phyloP scores from a whole-genome alignment of 2,888 invertebrate species.

The Spisula subtruncata region DNA sequence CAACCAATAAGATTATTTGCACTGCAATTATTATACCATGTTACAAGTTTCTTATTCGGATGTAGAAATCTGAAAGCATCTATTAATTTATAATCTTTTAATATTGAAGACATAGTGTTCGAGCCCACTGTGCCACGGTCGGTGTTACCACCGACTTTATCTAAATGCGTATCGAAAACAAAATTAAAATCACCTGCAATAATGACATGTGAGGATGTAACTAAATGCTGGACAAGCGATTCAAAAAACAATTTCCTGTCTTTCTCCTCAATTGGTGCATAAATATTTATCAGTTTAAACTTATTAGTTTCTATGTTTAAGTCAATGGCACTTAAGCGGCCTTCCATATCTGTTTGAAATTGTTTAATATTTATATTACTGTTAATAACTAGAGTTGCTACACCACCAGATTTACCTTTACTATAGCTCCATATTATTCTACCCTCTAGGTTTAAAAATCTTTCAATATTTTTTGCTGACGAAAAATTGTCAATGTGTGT shows the following conservation, averaged over 20 bases:
- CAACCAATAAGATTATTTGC: conserved; percentile 15
- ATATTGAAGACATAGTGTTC: background rate
- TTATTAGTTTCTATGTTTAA: background rate
- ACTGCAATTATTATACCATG: background rate
- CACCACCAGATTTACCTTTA: background rate
- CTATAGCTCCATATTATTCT: conserved; percentile 50
- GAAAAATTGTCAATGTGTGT: conserved; percentile 33
- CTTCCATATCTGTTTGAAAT: conserved; percentile 45
- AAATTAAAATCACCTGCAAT: conserved; percentile 40
- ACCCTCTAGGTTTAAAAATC: conserved; percentile 9
- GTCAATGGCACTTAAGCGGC: conserved; percentile 37
- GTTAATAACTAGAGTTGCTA: conserved; percentile 44
- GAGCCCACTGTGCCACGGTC: background rate
- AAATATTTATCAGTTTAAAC: background rate
- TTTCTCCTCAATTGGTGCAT: background rate
- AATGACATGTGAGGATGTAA: background rate
- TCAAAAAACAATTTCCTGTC: background rate
- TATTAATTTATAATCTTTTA: background rate
- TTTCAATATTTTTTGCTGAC: conserved; percentile 41
- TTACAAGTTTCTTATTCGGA: background rate
- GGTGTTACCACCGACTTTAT: conserved; percentile 54
- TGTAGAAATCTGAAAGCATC: background rate
- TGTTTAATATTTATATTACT: background rate
- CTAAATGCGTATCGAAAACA: conserved; percentile 42
- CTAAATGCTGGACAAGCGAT: background rate